A percentile compares a stretch with the other conserved stretches of the same genome.
Evolutionary conservation across 2,888 invertebrate species (phyloP).

Genomic region (Didymodactylos carnosus): DNA sequence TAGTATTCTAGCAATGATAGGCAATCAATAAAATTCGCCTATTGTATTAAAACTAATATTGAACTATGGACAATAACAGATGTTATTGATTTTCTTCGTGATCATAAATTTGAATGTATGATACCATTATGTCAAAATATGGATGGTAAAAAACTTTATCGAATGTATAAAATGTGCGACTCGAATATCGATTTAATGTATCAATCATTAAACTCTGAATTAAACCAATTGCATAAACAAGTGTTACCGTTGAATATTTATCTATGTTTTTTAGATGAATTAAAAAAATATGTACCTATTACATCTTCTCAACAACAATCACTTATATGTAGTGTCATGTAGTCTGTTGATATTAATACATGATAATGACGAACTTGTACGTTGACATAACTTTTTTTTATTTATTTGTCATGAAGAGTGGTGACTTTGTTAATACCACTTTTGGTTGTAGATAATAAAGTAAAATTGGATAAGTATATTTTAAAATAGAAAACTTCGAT

Average conservation of each 20-base stretch:
- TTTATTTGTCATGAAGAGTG: too few relatives aligned
- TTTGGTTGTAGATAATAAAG: too few relatives aligned
- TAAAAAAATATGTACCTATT: background rate
- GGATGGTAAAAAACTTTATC: background rate
- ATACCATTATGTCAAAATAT: background rate
- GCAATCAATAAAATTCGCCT: too few relatives aligned
- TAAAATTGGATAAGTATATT: too few relatives aligned
- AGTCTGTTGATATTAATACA: too few relatives aligned
- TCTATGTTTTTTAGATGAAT: background rate
- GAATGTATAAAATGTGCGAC: background rate
- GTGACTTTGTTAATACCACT: too few relatives aligned
- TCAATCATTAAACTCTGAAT: background rate
- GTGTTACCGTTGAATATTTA: background rate
- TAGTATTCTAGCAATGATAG: too few relatives aligned
- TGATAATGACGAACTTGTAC: too few relatives aligned
- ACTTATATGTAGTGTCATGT: too few relatives aligned
- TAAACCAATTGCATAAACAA: background rate
- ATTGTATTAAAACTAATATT: background rate
- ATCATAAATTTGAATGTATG: background rate
- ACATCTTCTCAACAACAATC: too few relatives aligned
- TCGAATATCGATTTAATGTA: background rate
- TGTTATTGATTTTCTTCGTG: background rate
- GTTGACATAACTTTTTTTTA: too few relatives aligned
- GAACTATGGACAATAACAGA: background rate
- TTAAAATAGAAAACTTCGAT: too few relatives aligned